Evolutionary conservation across 2,888 invertebrate genomes (phyloP).

Genomic region (Hypomecis punctinalis): DNA sequence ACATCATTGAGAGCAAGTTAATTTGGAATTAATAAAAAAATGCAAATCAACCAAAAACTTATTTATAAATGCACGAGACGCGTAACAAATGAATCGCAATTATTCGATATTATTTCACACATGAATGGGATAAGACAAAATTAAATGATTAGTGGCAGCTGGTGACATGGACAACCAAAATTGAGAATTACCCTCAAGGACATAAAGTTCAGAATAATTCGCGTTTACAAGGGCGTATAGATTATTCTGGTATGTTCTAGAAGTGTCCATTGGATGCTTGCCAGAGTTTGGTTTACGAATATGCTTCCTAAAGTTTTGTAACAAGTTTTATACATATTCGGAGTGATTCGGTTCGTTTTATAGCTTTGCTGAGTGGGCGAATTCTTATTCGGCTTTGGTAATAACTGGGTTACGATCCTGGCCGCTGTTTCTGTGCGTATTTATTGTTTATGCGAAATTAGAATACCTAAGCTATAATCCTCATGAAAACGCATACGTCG

Average conservation of each 20-base stretch:
- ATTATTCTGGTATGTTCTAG: slow-evolving; percentile 28
- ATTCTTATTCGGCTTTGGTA: slow-evolving; percentile 41
- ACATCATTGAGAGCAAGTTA: too few relatives aligned
- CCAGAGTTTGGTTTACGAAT: slow-evolving; percentile 52
- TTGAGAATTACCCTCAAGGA: slow-evolving; percentile 17
- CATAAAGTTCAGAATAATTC: slow-evolving; percentile 27
- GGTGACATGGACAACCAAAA: slow-evolving; percentile 16
- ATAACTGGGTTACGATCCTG: slow-evolving; percentile 44
- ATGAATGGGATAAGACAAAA: slow-evolving; percentile 15
- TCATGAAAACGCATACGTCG: too few relatives aligned
- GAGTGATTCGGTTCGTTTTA: slow-evolving; percentile 46
- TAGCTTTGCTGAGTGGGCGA: slow-evolving; percentile 40
- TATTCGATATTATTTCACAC: slow-evolving; percentile 25
- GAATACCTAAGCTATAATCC: too few relatives aligned
- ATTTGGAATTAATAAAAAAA: not conserved
- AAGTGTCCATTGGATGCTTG: slow-evolving; percentile 47
- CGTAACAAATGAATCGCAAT: slow-evolving; percentile 27
- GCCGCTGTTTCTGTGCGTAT: not conserved
- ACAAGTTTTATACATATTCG: slow-evolving; percentile 47
- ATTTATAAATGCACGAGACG: slow-evolving; percentile 22
- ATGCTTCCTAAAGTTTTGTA: slow-evolving; percentile 47
- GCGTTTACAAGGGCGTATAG: slow-evolving; percentile 8
- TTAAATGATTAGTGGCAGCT: slow-evolving; percentile 21
- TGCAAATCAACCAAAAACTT: slow-evolving; percentile 8
- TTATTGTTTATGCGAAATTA: not conserved